Conservation (phyloP, 1,140 invertebrate genomes). For the Drosophila albomicans region DNA sequence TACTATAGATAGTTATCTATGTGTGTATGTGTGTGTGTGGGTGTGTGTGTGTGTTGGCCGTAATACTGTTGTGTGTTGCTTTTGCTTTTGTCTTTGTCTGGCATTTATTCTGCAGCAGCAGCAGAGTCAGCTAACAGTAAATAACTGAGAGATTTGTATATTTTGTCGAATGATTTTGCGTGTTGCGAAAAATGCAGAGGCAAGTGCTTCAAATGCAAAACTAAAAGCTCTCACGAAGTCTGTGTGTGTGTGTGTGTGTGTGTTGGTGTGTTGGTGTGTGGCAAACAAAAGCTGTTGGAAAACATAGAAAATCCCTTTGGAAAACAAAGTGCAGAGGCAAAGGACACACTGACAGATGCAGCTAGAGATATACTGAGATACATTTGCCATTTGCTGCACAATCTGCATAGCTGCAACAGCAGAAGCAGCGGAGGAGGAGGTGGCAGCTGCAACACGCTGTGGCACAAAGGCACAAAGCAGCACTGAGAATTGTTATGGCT, state of each 20-base stretch:
- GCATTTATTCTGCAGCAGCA: slow-evolving; percentile 1
- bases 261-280: slow-evolving; percentile 21
- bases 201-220: slow-evolving; percentile 78
- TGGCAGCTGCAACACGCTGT: slow-evolving; percentile 5
- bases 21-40: slow-evolving; percentile 3
- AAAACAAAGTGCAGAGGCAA: slow-evolving; percentile 65
- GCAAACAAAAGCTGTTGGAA: slow-evolving; percentile 77
- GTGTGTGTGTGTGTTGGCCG: not conserved
- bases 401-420: slow-evolving; percentile 19
- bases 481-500: slow-evolving; percentile 20
- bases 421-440: not conserved
- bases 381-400: slow-evolving; percentile 27
- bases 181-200: slow-evolving; percentile 71
- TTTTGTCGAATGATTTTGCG: slow-evolving; percentile 67
- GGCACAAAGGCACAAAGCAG: slow-evolving; percentile 17
- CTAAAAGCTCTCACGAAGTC: slow-evolving; percentile 61
- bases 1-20: slow-evolving; percentile 1
- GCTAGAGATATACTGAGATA: slow-evolving; percentile 14
- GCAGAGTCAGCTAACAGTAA: slow-evolving; percentile 35
- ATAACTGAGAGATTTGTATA: slow-evolving; percentile 69
- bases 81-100: slow-evolving; percentile 21
- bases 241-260: slow-evolving; percentile 6
- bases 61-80: slow-evolving; percentile 18
- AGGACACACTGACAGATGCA: slow-evolving; percentile 24
- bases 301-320: slow-evolving; percentile 81